These are phyloP conservation scores for Hypomesus transpacificus DNA, from an alignment of 2,113 vertebrate genomes.

Conservation along the genomic window DNA sequence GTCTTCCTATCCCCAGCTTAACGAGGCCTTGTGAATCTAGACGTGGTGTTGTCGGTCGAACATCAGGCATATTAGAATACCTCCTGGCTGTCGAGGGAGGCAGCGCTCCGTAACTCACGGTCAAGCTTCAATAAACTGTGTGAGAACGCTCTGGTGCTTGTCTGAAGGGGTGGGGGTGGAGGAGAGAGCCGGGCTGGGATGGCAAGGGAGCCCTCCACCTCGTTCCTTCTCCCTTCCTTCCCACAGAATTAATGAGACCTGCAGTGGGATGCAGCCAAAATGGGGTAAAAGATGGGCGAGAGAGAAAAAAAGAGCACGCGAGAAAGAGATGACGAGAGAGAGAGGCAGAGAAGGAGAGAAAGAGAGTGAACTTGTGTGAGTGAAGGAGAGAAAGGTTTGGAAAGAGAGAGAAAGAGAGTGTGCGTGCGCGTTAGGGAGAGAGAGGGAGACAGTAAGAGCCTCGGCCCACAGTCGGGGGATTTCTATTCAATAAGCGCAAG, in stretches of 20 bases:
- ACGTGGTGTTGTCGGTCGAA: too few relatives aligned
- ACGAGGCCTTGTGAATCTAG: too few relatives aligned
- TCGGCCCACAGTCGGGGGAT: constrained; percentile 34
- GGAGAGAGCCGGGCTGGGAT: constrained; percentile 38
- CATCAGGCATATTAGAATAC: too few relatives aligned
- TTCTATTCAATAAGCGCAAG: constrained; percentile 42
- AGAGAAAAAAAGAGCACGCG: too few relatives aligned
- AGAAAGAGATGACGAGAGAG: too few relatives aligned
- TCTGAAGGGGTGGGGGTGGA: not conserved
- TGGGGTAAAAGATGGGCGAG: constrained; percentile 7
- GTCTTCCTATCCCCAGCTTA: too few relatives aligned
- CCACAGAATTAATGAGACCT: constrained; percentile 44
- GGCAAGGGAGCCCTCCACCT: too few relatives aligned
- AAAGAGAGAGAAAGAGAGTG: too few relatives aligned
- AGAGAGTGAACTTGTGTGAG: too few relatives aligned
- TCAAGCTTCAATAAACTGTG: constrained; percentile 32
- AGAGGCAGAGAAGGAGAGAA: too few relatives aligned
- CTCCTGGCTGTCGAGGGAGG: not conserved
- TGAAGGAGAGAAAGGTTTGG: too few relatives aligned
- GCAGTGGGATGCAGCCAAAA: constrained; percentile 24
- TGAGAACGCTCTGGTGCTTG: constrained; percentile 6
- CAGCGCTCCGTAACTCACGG: constrained; percentile 7
- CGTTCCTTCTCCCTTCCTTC: constrained; percentile 6
- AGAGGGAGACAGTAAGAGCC: not conserved
- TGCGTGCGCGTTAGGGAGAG: too few relatives aligned